phyloP scores from a whole-genome alignment of 30 jellyfish, hydroid and myxozoan species.

The Turritopsis rubra region DNA sequence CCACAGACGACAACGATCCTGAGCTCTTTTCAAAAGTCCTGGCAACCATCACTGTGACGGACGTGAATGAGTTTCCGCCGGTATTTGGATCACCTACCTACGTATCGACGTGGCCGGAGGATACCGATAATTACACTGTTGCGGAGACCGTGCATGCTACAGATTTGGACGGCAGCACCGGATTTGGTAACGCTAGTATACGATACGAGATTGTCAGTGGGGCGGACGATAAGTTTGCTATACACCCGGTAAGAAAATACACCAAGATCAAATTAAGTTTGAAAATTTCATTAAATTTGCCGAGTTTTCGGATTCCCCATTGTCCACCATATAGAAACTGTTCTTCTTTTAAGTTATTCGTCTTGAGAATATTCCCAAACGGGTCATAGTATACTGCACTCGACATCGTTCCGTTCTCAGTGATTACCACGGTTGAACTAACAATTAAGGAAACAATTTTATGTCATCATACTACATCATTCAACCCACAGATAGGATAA shows the following conservation, averaged over 20 bases:
- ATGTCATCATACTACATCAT: no score
- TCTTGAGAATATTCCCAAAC: constrained; percentile 13
- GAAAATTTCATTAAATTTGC: not conserved
- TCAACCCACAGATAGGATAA: no score
- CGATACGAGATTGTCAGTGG: not conserved
- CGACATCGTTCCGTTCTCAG: not conserved
- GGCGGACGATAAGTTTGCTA: not conserved
- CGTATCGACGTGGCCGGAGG: not conserved
- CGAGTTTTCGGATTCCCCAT: constrained; percentile 25
- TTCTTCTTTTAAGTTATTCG: not conserved
- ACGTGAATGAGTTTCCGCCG: not conserved
- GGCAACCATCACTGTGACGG: not conserved
- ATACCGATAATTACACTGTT: not conserved
- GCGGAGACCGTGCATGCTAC: not conserved
- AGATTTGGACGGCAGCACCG: not conserved
- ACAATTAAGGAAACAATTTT: not conserved
- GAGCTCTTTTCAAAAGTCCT: not conserved
- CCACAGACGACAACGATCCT: not conserved
- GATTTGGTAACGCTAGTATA: not conserved
- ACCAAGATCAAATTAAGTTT: no score
- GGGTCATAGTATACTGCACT: constrained; percentile 21
- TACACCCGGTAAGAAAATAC: not conserved
- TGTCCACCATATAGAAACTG: constrained; percentile 19
- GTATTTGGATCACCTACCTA: not conserved
- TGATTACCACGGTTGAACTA: constrained; percentile 13